Percentiles rank a stretch among this genome's conserved stretches.
Evolutionary conservation across 2,113 vertebrate species (phyloP).

Genomic region (Protobothrops flavoviridis): DNA sequence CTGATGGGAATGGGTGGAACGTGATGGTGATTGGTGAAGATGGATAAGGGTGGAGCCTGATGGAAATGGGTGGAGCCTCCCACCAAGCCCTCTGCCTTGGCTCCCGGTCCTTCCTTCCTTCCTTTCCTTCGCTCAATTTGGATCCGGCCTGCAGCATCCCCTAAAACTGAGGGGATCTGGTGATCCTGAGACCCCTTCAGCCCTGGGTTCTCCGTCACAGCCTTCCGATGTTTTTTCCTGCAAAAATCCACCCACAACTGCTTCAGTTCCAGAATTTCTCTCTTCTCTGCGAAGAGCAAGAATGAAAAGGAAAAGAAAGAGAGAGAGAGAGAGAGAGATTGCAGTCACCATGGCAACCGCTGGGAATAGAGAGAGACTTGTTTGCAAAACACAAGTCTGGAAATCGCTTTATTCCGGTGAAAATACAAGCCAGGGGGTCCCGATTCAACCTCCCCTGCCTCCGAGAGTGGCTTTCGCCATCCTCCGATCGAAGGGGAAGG

Average conservation of each 20-base stretch:
- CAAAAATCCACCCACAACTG: not conserved
- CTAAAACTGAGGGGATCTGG: not conserved
- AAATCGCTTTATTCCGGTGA: not conserved
- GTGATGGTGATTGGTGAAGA: too few species aligned
- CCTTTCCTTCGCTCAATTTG: too few species aligned
- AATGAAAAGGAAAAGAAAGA: not conserved
- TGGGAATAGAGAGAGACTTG: not conserved
- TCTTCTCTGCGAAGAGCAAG: not conserved
- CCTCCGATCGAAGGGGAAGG: not conserved
- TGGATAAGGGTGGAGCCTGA: not conserved
- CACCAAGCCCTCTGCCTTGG: not conserved
- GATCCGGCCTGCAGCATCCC: not conserved
- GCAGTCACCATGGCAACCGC: not conserved
- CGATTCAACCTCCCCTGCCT: not conserved
- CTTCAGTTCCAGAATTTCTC: not conserved
- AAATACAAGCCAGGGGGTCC: not conserved
- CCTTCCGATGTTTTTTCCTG: not conserved
- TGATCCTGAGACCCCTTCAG: not conserved
- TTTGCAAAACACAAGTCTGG: slow-evolving; percentile 12
- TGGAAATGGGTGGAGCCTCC: not conserved
- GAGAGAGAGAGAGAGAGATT: not conserved
- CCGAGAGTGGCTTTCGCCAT: not conserved
- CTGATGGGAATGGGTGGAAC: too few species aligned
- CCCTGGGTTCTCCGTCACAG: too few species aligned
- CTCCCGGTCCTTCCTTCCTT: not conserved